These are phyloP conservation scores for Callyntrura sp. DNA, from an alignment of 2,888 invertebrate species.

Conservation along the genomic window DNA sequence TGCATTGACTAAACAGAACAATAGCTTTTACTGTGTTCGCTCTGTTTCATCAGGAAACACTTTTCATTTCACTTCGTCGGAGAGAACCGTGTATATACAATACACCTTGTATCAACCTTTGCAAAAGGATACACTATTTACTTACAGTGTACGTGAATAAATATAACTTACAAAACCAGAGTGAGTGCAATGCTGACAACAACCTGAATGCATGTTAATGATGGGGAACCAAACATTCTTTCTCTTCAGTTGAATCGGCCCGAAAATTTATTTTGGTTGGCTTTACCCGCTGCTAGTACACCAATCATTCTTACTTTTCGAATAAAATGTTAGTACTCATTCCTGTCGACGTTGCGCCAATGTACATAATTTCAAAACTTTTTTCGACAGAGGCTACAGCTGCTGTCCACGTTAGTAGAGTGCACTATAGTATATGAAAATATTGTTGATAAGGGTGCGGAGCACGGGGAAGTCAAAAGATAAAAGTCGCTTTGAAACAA, in stretches of 20 bases:
- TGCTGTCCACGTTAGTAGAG: neutral
- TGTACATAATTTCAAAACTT: constrained; percentile 1
- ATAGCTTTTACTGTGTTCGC: too few relatives aligned
- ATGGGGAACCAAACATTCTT: constrained; percentile 71
- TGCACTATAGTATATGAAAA: neutral
- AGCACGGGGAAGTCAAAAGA: constrained; percentile 29
- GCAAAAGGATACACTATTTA: neutral
- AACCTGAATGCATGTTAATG: too few relatives aligned
- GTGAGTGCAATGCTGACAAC: too few relatives aligned
- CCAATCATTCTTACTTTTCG: constrained; percentile 10
- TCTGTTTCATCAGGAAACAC: too few relatives aligned
- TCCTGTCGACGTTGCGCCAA: neutral
- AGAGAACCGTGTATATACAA: too few relatives aligned
- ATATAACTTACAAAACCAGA: neutral
- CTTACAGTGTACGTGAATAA: neutral
- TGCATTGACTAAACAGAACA: too few relatives aligned
- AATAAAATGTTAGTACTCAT: neutral
- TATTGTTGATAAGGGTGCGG: neutral
- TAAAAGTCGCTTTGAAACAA: constrained; percentile 47
- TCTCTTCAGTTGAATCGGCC: constrained; percentile 13
- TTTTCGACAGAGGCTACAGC: neutral
- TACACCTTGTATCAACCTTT: neutral
- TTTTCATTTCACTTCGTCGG: too few relatives aligned
- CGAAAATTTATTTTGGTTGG: constrained; percentile 36
- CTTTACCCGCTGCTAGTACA: neutral